Percentiles rank a stretch among this genome's conserved stretches.
Evolutionary conservation across 1,140 invertebrate genomes (phyloP).

Genomic region (Pararge aegeria): DNA sequence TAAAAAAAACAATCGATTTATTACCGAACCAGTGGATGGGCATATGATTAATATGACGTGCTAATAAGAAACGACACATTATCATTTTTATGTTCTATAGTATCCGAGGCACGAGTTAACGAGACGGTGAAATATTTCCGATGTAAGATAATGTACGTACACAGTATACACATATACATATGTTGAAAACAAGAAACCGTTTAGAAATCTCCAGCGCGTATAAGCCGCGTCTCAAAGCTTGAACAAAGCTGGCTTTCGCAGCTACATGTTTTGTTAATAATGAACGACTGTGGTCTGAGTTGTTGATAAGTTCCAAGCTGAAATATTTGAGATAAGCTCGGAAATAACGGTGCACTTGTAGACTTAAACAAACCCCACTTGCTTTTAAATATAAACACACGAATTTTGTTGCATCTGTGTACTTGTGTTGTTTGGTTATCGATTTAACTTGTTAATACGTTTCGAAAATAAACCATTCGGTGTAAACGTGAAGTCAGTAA

Average conservation of each 20-base stretch:
- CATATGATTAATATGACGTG: too few species aligned
- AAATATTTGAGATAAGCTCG: constrained; percentile 39
- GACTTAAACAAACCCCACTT: constrained; percentile 24
- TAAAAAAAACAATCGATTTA: too few species aligned
- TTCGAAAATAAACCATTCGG: constrained; percentile 17
- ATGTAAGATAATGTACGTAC: background rate
- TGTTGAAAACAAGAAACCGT: constrained; percentile 10
- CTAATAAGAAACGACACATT: too few species aligned
- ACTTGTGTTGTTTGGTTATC: constrained; percentile 24
- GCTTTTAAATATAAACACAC: constrained; percentile 21
- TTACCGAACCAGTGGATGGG: too few species aligned
- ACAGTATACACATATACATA: constrained; percentile 12
- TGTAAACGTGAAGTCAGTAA: constrained; percentile 4
- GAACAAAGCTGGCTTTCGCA: constrained; percentile 26
- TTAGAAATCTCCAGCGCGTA: constrained; percentile 9
- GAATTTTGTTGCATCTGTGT: constrained; percentile 23
- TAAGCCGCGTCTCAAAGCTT: constrained; percentile 7
- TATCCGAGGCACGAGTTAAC: background rate
- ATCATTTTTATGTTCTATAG: background rate
- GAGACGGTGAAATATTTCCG: too few species aligned
- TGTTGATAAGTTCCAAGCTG: constrained; percentile 34
- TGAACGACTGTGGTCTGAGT: constrained; percentile 20
- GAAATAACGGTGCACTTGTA: constrained; percentile 34
- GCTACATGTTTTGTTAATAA: constrained; percentile 23
- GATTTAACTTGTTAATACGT: constrained; percentile 22